These are phyloP conservation scores for Diceros bicornis DNA, from an alignment of 2,797 vertebrate genomes.

Conservation along the genomic window DNA sequence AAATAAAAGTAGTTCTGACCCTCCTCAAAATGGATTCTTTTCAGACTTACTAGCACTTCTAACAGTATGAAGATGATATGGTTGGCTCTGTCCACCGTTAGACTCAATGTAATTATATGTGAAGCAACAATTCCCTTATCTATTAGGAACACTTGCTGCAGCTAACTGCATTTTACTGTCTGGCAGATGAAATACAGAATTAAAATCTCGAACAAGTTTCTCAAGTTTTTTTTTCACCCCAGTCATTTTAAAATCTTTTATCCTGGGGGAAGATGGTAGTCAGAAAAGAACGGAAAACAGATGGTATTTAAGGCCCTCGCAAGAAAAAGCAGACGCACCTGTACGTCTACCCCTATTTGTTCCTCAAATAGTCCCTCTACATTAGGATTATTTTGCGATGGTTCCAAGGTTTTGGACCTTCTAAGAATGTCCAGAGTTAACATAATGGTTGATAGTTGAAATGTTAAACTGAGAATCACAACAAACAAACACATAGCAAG, in stretches of 20 bases:
- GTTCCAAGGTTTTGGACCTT: neutral
- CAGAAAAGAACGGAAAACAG: conserved; percentile 40
- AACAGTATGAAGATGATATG: neutral
- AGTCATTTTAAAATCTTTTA: conserved; percentile 69
- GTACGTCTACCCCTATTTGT: neutral
- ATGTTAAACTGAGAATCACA: conserved; percentile 25
- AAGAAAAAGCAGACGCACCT: neutral
- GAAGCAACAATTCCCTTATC: conserved; percentile 91
- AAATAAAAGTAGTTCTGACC: conserved; percentile 83
- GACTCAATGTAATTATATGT: conserved; percentile 88
- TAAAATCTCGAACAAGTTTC: conserved; percentile 85
- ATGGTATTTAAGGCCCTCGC: conserved; percentile 29
- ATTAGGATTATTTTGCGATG: neutral
- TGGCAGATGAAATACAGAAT: conserved; percentile 84
- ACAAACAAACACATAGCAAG: too few relatives aligned
- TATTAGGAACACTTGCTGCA: conserved; percentile 91
- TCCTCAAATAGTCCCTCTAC: neutral
- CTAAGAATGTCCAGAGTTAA: conserved; percentile 17
- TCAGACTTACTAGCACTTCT: conserved; percentile 73
- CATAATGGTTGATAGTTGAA: neutral
- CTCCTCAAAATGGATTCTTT: conserved; percentile 81
- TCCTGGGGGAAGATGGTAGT: conserved; percentile 47
- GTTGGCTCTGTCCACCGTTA: conserved; percentile 80
- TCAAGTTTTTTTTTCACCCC: neutral
- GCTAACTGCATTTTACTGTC: conserved; percentile 88